Evolutionary conservation across 2,888 invertebrate genomes (phyloP).

Genomic region (Drosophila pegasa): DNA sequence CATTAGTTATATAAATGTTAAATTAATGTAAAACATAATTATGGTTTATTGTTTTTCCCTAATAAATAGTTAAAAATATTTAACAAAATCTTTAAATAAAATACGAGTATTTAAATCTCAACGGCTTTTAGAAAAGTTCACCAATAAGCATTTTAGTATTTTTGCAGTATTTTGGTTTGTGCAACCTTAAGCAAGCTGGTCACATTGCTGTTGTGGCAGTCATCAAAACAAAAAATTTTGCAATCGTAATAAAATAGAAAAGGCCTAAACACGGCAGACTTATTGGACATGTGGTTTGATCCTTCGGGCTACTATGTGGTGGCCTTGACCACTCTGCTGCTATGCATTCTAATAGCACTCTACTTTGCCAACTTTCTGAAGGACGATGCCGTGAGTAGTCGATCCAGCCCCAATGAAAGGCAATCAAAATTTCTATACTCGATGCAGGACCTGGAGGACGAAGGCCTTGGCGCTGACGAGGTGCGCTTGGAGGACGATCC

Average conservation of each 20-base stretch:
- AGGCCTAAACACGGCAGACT: no score
- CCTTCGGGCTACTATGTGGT: conserved; percentile 68
- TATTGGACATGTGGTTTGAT: conserved; percentile 50
- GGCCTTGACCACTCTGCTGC: conserved; percentile 63
- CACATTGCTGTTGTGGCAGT: conserved; percentile 22
- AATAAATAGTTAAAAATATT: neutral
- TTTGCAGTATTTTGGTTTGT: neutral
- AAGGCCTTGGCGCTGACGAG: conserved; percentile 70
- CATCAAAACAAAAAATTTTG: conserved; percentile 40
- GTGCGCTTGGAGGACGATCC: conserved; percentile 52
- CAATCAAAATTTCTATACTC: neutral
- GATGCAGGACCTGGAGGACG: conserved; percentile 62
- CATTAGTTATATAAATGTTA: conserved; percentile 1
- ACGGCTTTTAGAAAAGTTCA: neutral
- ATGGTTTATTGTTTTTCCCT: neutral
- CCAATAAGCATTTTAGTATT: conserved; percentile 3
- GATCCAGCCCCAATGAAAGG: neutral
- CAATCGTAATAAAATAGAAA: neutral
- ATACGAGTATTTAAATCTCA: neutral
- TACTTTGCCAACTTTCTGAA: conserved; percentile 73
- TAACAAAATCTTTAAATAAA: no score
- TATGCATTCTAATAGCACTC: conserved; percentile 70
- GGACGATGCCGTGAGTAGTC: conserved; percentile 60
- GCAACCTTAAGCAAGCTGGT: conserved; percentile 1
- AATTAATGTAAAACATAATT: neutral